Percentiles rank a stretch among this genome's conserved stretches.
These are phyloP conservation scores for Dipodomys merriami DNA, from an alignment of 2,113 vertebrate species.

Conservation along the genomic window DNA sequence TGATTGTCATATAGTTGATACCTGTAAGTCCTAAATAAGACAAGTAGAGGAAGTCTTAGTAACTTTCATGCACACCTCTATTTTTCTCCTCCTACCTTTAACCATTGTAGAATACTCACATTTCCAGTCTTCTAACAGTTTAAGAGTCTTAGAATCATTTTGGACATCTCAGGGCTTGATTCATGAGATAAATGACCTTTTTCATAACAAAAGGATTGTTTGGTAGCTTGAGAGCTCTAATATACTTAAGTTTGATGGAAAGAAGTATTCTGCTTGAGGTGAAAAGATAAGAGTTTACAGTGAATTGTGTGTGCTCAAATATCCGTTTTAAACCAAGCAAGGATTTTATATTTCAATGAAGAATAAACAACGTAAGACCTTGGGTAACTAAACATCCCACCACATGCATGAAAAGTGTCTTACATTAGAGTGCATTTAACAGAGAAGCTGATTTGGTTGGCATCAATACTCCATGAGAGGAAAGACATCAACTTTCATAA, in stretches of 20 bases:
- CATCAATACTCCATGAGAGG: not conserved
- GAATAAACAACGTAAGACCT: not conserved
- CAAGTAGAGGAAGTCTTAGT: constrained; percentile 49
- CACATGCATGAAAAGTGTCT: not conserved
- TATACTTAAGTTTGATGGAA: constrained; percentile 64
- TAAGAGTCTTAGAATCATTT: constrained; percentile 72
- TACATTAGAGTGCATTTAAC: not conserved
- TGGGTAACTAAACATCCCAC: not conserved
- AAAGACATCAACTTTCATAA: not conserved
- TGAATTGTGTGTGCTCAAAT: constrained; percentile 31
- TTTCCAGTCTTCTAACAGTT: constrained; percentile 31
- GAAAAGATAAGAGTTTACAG: constrained; percentile 35
- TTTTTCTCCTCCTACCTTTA: not conserved
- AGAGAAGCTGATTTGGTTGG: not conserved
- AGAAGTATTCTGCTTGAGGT: constrained; percentile 48
- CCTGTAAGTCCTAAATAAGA: constrained; percentile 63
- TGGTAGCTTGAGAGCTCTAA: constrained; percentile 51
- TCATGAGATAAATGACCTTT: constrained; percentile 56
- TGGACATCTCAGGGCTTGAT: constrained; percentile 69
- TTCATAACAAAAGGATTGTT: constrained; percentile 27
- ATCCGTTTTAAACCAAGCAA: constrained; percentile 37
- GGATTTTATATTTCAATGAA: constrained; percentile 32
- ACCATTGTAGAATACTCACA: constrained; percentile 57
- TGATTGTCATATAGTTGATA: constrained; percentile 53
- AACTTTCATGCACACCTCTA: constrained; percentile 54